Evolutionary conservation across 1,140 invertebrate genomes (phyloP), one percentile per base, ranked within the genome.

Genomic region (Drosophila nikananu): DNA sequence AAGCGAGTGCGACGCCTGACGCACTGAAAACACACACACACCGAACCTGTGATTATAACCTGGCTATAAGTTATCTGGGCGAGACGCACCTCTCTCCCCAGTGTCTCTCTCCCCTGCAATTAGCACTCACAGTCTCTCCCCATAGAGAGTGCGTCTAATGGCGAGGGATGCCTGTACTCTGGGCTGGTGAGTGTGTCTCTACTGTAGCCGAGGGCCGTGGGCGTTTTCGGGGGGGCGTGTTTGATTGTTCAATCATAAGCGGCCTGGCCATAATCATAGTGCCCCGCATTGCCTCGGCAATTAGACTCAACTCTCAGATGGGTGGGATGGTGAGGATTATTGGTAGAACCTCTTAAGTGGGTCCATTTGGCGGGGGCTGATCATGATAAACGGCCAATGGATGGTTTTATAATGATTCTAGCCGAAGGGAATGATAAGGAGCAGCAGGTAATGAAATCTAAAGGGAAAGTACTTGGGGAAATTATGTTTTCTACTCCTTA

Each of bases 211-310:
- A 12, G 49, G 84, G 80, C 83, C 67, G 83, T 81, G 83, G 83
- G 83, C 82, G 82, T 73, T 77, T 73, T 63, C 8, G 58, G 44
- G 41, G 41, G 71, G 83, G 83, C 78, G 83, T 78, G 84, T 84
- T 78, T 89, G 77, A 87, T 89, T 87, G 83, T 87, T 87, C 81
- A 87, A 89, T 87, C 83, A 89, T 81, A 87, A 81, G 64, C 73
- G 75, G 41, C 27, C 19, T 37, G 44, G 64, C 77, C 58, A 15
- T 86, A 86, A 86, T 87, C 83, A 86, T 73, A 89, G 77, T 57
- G 51, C 72, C 61, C 32, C 32, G 76, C 64, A 86, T 80, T 77
- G 55, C 80, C 61, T 58, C 52, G 48, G 68, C 83, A 87, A 86
- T 87, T 80, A 83, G 46, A 5, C 37, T 37, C 9, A 21, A 8